These are phyloP conservation scores for Salvelinus sp. DNA, from an alignment of 2,113 vertebrate species.

Conservation along the genomic window DNA sequence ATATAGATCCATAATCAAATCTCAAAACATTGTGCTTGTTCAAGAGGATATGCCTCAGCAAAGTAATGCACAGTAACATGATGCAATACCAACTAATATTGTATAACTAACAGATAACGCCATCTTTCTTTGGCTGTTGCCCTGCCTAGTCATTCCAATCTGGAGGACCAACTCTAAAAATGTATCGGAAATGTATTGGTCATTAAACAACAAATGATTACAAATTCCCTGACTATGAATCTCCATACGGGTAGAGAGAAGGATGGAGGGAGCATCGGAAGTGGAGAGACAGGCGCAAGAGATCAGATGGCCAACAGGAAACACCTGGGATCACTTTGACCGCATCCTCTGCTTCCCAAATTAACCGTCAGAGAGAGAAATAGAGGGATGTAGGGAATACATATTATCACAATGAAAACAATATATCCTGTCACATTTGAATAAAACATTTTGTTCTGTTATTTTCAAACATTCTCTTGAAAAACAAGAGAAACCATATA, in stretches of 20 bases:
- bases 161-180: too few relatives aligned
- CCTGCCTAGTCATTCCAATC: neutral
- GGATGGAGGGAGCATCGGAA: neutral
- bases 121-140: neutral
- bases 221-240: neutral
- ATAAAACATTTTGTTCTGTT: constrained; percentile 1
- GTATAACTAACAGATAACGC: neutral
- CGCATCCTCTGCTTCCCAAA: too few relatives aligned
- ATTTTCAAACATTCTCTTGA: neutral
- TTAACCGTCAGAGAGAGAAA: too few relatives aligned
- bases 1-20: neutral
- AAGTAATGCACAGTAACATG: too few relatives aligned
- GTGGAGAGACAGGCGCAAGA: neutral
- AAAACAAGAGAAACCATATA: neutral
- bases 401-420: neutral
- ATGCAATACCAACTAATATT: too few relatives aligned
- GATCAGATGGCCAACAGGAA: constrained; percentile 12
- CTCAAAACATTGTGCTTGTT: neutral
- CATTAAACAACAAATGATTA: neutral
- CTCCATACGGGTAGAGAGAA: neutral
- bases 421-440: constrained; percentile 11
- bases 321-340: constrained; percentile 7
- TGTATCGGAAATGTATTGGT: too few relatives aligned
- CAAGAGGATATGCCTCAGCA: too few relatives aligned
- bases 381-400: neutral